Conservation (phyloP, 2,113 vertebrate species). For the Bungarus multicinctus region DNA sequence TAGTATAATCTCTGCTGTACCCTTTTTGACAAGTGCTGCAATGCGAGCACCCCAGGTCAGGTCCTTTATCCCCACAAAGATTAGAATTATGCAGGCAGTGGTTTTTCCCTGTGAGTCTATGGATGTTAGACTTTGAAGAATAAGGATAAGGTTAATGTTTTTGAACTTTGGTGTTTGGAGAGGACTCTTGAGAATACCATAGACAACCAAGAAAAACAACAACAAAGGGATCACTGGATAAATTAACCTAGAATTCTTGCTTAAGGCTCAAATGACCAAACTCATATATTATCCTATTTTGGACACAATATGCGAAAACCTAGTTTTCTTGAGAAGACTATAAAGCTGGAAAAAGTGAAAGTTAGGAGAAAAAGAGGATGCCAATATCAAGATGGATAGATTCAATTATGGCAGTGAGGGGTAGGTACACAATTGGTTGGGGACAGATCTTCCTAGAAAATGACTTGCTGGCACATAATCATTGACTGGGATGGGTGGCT, state of each 20-base stretch:
- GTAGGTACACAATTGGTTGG: neutral
- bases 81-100: neutral
- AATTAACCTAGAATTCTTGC: neutral
- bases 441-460: neutral
- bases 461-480: neutral
- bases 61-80: neutral
- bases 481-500: neutral
- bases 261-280: neutral
- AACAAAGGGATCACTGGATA: neutral
- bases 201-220: neutral
- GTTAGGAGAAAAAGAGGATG: neutral
- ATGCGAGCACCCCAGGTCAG: no score
- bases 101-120: neutral
- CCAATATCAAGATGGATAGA: neutral
- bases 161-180: neutral
- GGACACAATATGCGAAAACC: neutral
- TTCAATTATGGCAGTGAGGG: neutral
- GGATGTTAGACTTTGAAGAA: neutral
- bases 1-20: no score
- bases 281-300: neutral
- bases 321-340: neutral
- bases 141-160: neutral
- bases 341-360: neutral
- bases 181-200: neutral
- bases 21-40: no score